These are phyloP conservation scores for Labia minor DNA, from an alignment of 2,888 invertebrate genomes.

Conservation along the genomic window DNA sequence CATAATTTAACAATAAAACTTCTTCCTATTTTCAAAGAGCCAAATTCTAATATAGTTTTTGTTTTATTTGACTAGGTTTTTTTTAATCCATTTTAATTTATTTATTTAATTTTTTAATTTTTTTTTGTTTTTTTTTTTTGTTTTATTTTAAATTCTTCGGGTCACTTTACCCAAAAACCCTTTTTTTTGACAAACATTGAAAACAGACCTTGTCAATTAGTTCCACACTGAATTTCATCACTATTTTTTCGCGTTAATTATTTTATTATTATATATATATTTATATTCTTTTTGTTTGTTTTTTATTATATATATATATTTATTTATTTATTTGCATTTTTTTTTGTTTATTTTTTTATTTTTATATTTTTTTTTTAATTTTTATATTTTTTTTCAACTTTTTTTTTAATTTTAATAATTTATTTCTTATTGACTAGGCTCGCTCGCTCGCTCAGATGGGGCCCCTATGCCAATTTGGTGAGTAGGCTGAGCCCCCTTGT, in stretches of 20 bases:
- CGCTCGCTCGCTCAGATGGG: neutral
- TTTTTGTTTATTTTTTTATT: neutral
- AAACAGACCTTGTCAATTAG: neutral
- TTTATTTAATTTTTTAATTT: neutral
- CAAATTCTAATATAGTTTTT: constrained; percentile 13
- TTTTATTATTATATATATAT: neutral
- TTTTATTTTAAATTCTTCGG: neutral
- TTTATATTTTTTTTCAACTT: neutral
- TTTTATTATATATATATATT: neutral
- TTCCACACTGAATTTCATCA: neutral
- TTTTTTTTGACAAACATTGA: constrained; percentile 5
- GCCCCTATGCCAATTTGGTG: neutral
- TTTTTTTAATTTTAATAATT: neutral
- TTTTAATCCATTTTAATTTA: neutral
- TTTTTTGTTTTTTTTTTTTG: neutral
- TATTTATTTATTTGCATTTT: neutral
- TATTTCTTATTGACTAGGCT: neutral
- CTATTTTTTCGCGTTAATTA: neutral
- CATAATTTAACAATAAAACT: constrained; percentile 5
- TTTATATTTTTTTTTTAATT: neutral
- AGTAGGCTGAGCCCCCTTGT: constrained; percentile 7
- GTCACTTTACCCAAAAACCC: neutral
- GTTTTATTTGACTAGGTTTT: neutral
- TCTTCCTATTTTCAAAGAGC: constrained; percentile 1
- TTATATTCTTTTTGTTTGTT: neutral